Base-by-base conservation (phyloP, 1,140 invertebrate genomes). In the Augochlora pura region DNA sequence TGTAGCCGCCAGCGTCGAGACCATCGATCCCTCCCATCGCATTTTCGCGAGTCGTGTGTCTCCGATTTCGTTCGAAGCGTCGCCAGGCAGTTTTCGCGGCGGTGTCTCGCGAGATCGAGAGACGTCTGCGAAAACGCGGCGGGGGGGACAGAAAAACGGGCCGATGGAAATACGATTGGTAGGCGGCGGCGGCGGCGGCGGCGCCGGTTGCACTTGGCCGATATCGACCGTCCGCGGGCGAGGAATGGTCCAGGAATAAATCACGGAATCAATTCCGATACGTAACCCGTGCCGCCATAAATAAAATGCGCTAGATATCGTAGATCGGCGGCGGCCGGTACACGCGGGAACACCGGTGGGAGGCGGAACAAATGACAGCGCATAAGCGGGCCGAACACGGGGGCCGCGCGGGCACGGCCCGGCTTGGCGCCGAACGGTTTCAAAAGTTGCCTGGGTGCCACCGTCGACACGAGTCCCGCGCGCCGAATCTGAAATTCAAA, bases 401-500 rank as follows among this genome's bases (percentile, higher is more conserved):
- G 42, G 1, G 0, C 9, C 10, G 14, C 10, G 10, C 10, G 10
- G 9, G 12, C 0, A 14, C 2, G 14, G 42, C 10, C 10, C 10
- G 42, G 42, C 42, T 42, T 42, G 32, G 32, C 32, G 32, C 32
- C 1, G 32, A 32, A 1, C 32, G 32, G 88, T 89, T 57, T 88
- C 79, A 77, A 88, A 89, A 88, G 87, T 91, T 89, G 81, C 77
- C 77, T 81, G 80, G 76, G 80, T 72, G 82, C 83, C 59, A 72
- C 54, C 54, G 62, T 62, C 83, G 83, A 80, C 81, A 77, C 73
- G 76, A 78, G 46, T 74, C 62, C 78, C 69, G 72, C 77, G 81
- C 57, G 74, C 74, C 79, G 78, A 87, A 92, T 92, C 92, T 92
- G 90, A 92, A 93, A 91, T 92, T 91, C 91, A 92, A 91, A 90